phyloP scores from a whole-genome alignment of 2,113 vertebrate genomes.

The Sus scrofa region T2T-Sscrofa CM000820.6:19373001-19373500 shows the following conservation, averaged over 20 bases:
- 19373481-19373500: neutral
- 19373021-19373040: neutral
- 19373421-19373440: slow-evolving; percentile 15
- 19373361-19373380: slow-evolving; percentile 47
- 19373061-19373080: slow-evolving; percentile 17
- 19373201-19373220: slow-evolving; percentile 17
- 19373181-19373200: slow-evolving; percentile 5
- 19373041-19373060: neutral
- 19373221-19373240: neutral
- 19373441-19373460: neutral
- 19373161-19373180: slow-evolving; percentile 34
- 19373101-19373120: neutral
- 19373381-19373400: neutral
- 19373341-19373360: slow-evolving; percentile 44
- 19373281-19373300: slow-evolving; percentile 45
- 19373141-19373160: slow-evolving; percentile 28
- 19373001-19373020: neutral
- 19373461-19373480: neutral
- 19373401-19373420: neutral
- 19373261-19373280: slow-evolving; percentile 35
- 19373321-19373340: slow-evolving; percentile 3
- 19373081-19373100: slow-evolving; percentile 46
- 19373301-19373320: neutral
- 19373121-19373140: neutral
- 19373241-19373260: neutral